Evolutionary conservation across 2,113 vertebrate genomes (phyloP).

Genomic region (Notechis scutatus): DNA sequence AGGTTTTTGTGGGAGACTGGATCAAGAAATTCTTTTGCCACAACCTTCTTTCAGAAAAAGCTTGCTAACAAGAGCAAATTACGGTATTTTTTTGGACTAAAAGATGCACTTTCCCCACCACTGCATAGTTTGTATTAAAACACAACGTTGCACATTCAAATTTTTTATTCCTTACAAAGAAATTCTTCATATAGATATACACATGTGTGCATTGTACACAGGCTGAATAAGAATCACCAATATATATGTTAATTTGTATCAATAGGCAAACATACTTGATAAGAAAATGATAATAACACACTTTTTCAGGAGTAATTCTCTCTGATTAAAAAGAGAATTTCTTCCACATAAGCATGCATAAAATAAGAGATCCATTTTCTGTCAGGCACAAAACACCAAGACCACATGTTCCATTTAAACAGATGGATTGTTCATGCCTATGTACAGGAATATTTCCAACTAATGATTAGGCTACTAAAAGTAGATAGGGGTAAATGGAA

Average conservation of each 20-base stretch:
- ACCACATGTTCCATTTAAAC: not conserved
- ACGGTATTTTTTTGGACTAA: too few relatives aligned
- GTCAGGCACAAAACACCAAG: not conserved
- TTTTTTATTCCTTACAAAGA: not conserved
- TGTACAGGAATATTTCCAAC: not conserved
- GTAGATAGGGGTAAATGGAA: not conserved
- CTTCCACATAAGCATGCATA: not conserved
- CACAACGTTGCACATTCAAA: not conserved
- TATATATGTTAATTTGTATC: not conserved
- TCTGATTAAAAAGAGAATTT: not conserved
- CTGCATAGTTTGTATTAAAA: not conserved
- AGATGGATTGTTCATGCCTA: not conserved
- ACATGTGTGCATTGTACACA: not conserved
- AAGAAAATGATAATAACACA: not conserved
- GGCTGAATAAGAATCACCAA: not conserved
- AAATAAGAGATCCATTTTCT: not conserved
- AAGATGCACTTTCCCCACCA: too few relatives aligned
- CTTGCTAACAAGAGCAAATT: not conserved
- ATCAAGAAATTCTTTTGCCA: not conserved
- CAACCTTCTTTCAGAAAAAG: not conserved
- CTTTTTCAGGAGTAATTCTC: not conserved
- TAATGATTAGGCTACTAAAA: not conserved
- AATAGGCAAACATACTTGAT: not conserved
- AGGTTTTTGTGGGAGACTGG: not conserved
- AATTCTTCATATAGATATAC: not conserved